Conservation (phyloP, 2,797 vertebrate species). For the Coranthus polyacanthus region DNA sequence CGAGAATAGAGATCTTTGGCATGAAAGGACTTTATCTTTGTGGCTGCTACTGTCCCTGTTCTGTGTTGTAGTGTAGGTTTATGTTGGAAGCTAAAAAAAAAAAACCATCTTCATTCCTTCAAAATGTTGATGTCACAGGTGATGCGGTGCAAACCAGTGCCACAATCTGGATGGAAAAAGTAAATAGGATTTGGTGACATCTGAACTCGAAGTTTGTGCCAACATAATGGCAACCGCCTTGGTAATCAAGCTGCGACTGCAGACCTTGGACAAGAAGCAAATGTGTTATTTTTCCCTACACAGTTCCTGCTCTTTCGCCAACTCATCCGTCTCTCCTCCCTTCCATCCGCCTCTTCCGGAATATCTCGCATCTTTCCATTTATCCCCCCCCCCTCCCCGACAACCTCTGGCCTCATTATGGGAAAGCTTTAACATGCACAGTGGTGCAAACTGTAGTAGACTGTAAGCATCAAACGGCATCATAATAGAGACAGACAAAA, state of each 20-base stretch:
- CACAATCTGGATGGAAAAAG: slow-evolving; percentile 14
- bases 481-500: slow-evolving; percentile 52
- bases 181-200: slow-evolving; percentile 44
- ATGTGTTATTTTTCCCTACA: slow-evolving; percentile 7
- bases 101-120: slow-evolving; percentile 12
- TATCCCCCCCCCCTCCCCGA: slow-evolving; percentile 23
- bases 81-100: slow-evolving; percentile 7
- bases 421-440: slow-evolving; percentile 46
- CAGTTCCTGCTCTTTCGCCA: slow-evolving; percentile 12
- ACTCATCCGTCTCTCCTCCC: slow-evolving; percentile 14
- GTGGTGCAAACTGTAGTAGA: slow-evolving; percentile 41
- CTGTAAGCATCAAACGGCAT: slow-evolving; percentile 60
- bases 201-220: slow-evolving; percentile 14
- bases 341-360: slow-evolving; percentile 44
- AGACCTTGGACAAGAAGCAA: slow-evolving; percentile 35
- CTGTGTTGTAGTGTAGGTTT: slow-evolving; percentile 20
- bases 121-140: slow-evolving; percentile 15
- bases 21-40: slow-evolving; percentile 55
- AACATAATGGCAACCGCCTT: slow-evolving; percentile 3
- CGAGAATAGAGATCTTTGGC: slow-evolving; percentile 42
- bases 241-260: slow-evolving; percentile 16
- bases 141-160: slow-evolving; percentile 12
- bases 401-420: slow-evolving; percentile 65
- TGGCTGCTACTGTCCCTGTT: slow-evolving; percentile 8
- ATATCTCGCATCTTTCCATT: slow-evolving; percentile 61